phyloP scores from a whole-genome alignment of 2,888 invertebrate genomes.

The Rhaphigaster nebulosa region DNA sequence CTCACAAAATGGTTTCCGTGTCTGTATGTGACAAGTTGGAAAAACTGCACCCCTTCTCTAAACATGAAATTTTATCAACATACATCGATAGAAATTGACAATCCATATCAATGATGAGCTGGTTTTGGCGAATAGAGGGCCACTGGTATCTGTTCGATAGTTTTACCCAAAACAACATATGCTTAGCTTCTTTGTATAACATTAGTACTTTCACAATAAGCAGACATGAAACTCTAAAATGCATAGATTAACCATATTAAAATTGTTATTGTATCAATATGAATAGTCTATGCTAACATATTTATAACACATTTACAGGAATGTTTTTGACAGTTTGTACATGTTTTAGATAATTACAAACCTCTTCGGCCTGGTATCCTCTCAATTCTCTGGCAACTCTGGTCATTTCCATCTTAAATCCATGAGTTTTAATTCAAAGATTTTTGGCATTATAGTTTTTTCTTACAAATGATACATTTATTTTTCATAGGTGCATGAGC shows the following conservation, averaged over 20 bases:
- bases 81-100: too few species aligned
- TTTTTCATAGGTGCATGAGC: background rate
- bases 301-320: background rate
- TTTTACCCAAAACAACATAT: background rate
- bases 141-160: background rate
- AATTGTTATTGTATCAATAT: background rate
- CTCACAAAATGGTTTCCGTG: too few species aligned
- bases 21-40: too few species aligned
- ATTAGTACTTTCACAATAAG: conserved; percentile 14
- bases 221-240: conserved; percentile 4
- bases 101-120: too few species aligned
- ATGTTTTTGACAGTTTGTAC: background rate
- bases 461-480: background rate
- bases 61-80: too few species aligned
- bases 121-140: too few species aligned
- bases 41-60: too few species aligned
- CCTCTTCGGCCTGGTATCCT: background rate
- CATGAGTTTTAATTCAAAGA: background rate
- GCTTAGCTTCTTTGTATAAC: background rate
- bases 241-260: conserved; percentile 21
- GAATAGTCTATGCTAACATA: conserved; percentile 14
- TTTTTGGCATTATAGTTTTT: background rate
- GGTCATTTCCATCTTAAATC: background rate
- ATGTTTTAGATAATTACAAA: background rate
- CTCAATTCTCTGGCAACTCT: background rate